Conservation (phyloP, 37 sponge, comb jelly and placozoan genomes). For the Oscarella lobularis region DNA sequence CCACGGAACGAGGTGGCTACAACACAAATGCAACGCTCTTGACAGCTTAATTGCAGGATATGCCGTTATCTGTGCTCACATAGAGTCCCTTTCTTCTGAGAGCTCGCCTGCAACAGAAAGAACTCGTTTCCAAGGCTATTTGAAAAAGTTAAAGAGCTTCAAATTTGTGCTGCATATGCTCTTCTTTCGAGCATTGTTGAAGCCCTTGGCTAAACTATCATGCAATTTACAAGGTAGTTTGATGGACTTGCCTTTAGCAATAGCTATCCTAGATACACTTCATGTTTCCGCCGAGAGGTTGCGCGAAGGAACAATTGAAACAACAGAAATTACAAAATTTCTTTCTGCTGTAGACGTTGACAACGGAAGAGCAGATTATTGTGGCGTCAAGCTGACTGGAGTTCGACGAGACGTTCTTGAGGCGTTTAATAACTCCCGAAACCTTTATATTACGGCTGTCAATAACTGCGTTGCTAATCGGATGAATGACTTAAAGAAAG, state of each 20-base stretch:
- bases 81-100: constrained; percentile 16
- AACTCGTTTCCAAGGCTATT: constrained; percentile 5
- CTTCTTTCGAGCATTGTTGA: constrained; percentile 5
- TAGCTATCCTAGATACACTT: not conserved
- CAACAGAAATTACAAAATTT: not conserved
- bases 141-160: constrained; percentile 17
- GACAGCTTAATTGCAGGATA: constrained; percentile 14
- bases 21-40: constrained; percentile 16
- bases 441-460: constrained; percentile 7
- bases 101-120: constrained; percentile 15
- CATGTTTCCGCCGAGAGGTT: not conserved
- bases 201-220: not conserved
- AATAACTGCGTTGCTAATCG: constrained; percentile 18
- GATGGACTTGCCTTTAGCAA: not conserved
- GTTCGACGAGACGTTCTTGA: not conserved
- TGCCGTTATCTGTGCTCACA: constrained; percentile 12
- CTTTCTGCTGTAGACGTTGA: not conserved
- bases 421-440: constrained; percentile 15
- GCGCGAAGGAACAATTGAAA: not conserved
- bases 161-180: constrained; percentile 20
- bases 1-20: constrained; percentile 19
- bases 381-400: not conserved
- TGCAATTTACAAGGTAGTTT: constrained; percentile 15
- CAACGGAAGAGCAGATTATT: too few relatives aligned
- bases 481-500: constrained; percentile 25